phyloP scores from a whole-genome alignment of 1,140 invertebrate genomes.

The Paralvinella palmiformis region DNA sequence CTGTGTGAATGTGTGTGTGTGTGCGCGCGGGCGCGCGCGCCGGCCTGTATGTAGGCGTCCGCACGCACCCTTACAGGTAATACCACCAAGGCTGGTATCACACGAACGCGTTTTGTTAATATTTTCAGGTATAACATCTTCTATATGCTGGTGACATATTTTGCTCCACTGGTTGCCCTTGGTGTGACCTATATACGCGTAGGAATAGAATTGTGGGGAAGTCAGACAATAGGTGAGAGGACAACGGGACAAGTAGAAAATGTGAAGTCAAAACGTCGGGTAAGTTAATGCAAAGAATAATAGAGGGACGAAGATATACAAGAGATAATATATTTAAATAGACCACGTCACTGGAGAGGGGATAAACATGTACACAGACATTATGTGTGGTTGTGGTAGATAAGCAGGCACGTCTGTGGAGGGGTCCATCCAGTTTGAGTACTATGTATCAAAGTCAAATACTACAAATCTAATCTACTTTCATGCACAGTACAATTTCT shows the following conservation, averaged over 20 bases:
- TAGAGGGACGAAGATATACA: too few species aligned
- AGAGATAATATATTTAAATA: too few species aligned
- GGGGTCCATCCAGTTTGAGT: too few species aligned
- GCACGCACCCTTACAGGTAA: too few species aligned
- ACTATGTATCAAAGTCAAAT: too few species aligned
- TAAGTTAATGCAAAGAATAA: conserved; percentile 50
- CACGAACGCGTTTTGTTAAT: neutral
- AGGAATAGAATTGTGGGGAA: conserved; percentile 87
- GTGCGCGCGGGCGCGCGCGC: conserved; percentile 1
- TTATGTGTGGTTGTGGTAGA: too few species aligned
- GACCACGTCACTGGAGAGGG: too few species aligned
- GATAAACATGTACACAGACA: too few species aligned
- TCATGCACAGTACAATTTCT: too few species aligned
- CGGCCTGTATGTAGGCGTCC: neutral
- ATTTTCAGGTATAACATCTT: conserved; percentile 76
- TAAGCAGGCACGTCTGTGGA: too few species aligned
- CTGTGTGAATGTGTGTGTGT: too few species aligned
- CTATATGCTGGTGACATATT: conserved; percentile 79
- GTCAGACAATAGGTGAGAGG: conserved; percentile 79
- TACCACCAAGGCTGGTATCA: neutral
- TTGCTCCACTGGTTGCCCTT: conserved; percentile 85
- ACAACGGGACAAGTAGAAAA: conserved; percentile 65
- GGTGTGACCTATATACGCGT: conserved; percentile 79
- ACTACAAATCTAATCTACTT: too few species aligned
- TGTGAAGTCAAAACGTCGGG: conserved; percentile 82